A percentile compares a stretch with the other conserved stretches of the same genome.
phyloP scores from a whole-genome alignment of 2,797 vertebrate species.

The Vireo griseus region DNA sequence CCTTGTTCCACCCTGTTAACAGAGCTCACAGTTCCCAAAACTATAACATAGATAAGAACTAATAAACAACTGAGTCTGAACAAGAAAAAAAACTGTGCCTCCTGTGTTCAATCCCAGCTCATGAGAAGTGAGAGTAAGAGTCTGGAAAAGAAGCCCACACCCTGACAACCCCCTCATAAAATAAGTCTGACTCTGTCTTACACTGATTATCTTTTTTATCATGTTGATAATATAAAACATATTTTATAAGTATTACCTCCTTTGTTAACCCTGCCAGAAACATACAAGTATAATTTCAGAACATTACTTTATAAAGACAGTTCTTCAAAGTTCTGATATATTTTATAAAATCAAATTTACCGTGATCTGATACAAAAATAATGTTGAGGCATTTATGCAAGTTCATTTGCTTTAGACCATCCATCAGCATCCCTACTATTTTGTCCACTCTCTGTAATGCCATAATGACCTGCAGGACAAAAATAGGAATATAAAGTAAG shows the following conservation, averaged over 20 bases:
- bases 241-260: background rate
- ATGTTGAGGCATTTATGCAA: conserved; percentile 88
- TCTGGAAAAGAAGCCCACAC: too few relatives aligned
- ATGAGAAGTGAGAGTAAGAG: too few relatives aligned
- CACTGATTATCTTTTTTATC: background rate
- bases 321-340: background rate
- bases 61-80: too few relatives aligned
- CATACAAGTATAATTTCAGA: background rate
- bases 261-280: background rate
- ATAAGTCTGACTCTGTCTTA: background rate
- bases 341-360: conserved; percentile 71
- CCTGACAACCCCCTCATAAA: background rate
- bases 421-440: conserved; percentile 86
- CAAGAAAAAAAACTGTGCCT: too few relatives aligned
- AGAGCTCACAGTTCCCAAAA: too few relatives aligned
- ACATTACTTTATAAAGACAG: background rate
- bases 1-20: too few relatives aligned
- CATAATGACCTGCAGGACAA: conserved; percentile 77
- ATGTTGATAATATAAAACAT: background rate
- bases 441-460: conserved; percentile 85
- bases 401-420: conserved; percentile 82
- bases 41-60: too few relatives aligned
- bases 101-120: too few relatives aligned
- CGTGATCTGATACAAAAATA: conserved; percentile 91
- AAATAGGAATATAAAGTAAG: background rate